These are phyloP conservation scores for Isaurus tuberculatus DNA, from an alignment of 92 coral and sea anemone genomes.

Conservation along the genomic window DNA sequence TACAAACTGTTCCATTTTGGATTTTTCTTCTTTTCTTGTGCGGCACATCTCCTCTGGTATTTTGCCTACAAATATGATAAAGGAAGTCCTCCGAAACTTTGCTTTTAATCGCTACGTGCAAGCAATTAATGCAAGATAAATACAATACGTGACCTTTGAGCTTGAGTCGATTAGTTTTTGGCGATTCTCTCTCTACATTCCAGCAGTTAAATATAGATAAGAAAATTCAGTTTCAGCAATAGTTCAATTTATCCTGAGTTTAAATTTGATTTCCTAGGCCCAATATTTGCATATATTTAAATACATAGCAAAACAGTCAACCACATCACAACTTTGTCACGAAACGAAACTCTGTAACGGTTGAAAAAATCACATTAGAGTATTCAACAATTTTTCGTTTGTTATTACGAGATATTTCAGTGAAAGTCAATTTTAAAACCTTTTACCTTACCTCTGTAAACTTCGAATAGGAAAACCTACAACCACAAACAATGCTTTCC, in stretches of 20 bases:
- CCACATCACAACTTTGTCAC: not conserved
- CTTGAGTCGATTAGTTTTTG: conserved; percentile 4
- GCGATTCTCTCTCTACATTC: not conserved
- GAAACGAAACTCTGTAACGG: not conserved
- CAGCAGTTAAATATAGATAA: not conserved
- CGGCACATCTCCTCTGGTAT: conserved; percentile 62
- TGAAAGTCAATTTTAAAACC: not conserved
- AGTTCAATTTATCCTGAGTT: conserved; percentile 9
- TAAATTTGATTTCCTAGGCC: not conserved
- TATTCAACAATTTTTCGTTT: not conserved
- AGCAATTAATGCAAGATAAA: not conserved
- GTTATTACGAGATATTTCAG: not conserved
- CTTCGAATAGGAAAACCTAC: not conserved
- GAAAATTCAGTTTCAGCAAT: conserved; percentile 2
- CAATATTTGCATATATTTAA: not conserved
- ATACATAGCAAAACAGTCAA: conserved; percentile 19
- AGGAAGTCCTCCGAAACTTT: conserved; percentile 20
- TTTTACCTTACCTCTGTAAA: not conserved
- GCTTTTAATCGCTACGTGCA: not conserved
- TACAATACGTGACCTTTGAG: conserved; percentile 28
- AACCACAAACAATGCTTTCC: not conserved
- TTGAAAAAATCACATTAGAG: not conserved
- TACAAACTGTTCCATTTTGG: conserved; percentile 76
- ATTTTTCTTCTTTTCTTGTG: conserved; percentile 63
- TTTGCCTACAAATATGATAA: not conserved